phyloP scores from a whole-genome alignment of 2,888 invertebrate genomes.

The Polydesmus complanatus region DNA sequence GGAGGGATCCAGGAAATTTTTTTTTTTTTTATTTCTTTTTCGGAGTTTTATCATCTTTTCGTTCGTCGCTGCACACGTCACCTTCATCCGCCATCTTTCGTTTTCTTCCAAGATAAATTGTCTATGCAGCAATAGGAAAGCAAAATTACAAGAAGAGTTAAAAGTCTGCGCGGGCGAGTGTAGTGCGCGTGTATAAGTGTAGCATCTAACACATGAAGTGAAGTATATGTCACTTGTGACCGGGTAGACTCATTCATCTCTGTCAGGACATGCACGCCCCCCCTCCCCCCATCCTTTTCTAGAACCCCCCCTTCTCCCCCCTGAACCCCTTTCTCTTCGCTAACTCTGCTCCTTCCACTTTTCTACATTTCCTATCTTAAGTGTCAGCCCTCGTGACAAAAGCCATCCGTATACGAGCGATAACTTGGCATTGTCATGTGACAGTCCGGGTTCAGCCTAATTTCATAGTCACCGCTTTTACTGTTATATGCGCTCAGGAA shows the following conservation, averaged over 20 bases:
- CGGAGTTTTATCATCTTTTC: not conserved
- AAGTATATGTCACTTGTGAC: conserved; percentile 10
- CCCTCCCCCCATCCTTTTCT: not conserved
- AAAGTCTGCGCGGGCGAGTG: not conserved
- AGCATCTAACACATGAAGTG: not conserved
- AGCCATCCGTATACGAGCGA: conserved; percentile 14
- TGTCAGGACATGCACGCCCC: conserved; percentile 7
- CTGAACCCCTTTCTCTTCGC: too few relatives aligned
- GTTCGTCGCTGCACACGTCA: not conserved
- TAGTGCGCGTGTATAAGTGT: not conserved
- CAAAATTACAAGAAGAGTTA: not conserved
- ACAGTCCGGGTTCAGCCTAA: conserved; percentile 15
- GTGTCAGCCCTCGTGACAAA: conserved; percentile 16
- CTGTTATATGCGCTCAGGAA: not conserved
- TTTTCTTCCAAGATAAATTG: not conserved
- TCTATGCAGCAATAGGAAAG: not conserved
- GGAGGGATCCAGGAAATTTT: too few relatives aligned
- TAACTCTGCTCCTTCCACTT: too few relatives aligned
- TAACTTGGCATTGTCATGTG: conserved; percentile 16
- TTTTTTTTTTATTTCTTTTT: not conserved
- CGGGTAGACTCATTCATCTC: conserved; percentile 15
- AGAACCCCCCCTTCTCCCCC: not conserved
- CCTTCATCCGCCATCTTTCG: not conserved
- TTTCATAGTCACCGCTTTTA: conserved; percentile 17
- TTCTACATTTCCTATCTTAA: conserved; percentile 9